Evolutionary conservation across 2,113 vertebrate genomes (phyloP).

Genomic region (Sceloporus tristichus): DNA sequence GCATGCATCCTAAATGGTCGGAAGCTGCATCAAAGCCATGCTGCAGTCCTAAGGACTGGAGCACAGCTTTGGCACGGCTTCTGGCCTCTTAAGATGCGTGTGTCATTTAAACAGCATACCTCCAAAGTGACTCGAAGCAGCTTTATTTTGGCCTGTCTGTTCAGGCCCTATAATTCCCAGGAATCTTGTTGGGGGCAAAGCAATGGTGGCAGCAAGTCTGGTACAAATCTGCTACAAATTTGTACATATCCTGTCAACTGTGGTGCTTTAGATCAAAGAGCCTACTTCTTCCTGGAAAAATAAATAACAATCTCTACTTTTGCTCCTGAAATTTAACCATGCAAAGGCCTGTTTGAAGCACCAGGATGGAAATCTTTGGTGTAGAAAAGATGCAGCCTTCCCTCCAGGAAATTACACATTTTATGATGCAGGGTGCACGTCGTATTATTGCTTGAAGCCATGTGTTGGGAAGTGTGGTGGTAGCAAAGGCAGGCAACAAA

Average conservation of each 20-base stretch:
- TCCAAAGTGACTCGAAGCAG: no score
- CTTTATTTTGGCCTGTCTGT: no score
- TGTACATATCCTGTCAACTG: neutral
- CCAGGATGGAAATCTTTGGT: slow-evolving; percentile 46
- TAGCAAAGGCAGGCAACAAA: slow-evolving; percentile 50
- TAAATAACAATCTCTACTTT: neutral
- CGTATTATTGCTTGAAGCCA: slow-evolving; percentile 45
- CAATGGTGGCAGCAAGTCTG: neutral
- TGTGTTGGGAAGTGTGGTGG: slow-evolving; percentile 30
- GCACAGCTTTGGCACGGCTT: no score
- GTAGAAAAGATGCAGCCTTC: slow-evolving; percentile 49
- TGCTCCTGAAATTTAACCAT: neutral
- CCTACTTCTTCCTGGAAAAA: neutral
- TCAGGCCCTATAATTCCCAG: neutral
- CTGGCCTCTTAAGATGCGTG: no score
- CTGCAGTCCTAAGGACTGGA: no score
- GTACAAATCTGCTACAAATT: neutral
- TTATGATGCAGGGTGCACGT: slow-evolving; percentile 37
- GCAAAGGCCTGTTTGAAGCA: neutral
- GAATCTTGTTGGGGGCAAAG: no score
- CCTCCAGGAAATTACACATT: slow-evolving; percentile 69
- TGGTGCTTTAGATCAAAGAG: neutral
- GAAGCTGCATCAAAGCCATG: no score
- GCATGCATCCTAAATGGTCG: no score
- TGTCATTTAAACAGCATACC: no score